phyloP scores from a whole-genome alignment of 1,140 invertebrate species.

The Zaprionus capensis region DNA sequence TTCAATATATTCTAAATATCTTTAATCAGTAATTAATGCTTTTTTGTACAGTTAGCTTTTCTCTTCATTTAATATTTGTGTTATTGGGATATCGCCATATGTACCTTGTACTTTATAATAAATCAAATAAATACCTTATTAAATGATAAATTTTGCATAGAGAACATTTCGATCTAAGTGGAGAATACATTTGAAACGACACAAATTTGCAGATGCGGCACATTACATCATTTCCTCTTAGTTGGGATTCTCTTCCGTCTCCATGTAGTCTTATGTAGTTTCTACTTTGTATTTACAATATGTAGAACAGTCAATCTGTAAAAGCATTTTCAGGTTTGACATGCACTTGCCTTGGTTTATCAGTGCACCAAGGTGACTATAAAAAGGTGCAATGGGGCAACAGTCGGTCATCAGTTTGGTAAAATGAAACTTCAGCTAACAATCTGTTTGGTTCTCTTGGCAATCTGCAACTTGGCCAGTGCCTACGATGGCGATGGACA shows the following conservation, averaged over 20 bases:
- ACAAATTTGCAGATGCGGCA: too few species aligned
- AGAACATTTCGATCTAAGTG: too few species aligned
- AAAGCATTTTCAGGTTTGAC: conserved; percentile 65
- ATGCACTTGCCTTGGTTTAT: conserved; percentile 30
- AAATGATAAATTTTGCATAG: too few species aligned
- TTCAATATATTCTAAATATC: neutral
- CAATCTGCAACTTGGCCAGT: conserved; percentile 26
- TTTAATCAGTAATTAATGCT: too few species aligned
- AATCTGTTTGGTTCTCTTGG: conserved; percentile 48
- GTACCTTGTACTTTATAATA: too few species aligned
- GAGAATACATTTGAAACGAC: too few species aligned
- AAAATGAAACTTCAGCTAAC: conserved; percentile 65
- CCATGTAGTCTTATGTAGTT: neutral
- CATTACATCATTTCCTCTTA: neutral
- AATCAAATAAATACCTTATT: too few species aligned
- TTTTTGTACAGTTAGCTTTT: too few species aligned
- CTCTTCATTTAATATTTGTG: too few species aligned
- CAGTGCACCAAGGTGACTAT: conserved; percentile 45
- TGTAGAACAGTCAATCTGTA: conserved; percentile 44
- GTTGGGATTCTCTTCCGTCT: neutral
- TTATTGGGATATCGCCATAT: too few species aligned
- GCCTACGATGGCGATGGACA: conserved; percentile 61
- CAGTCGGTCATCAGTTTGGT: conserved; percentile 25
- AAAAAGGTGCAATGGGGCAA: conserved; percentile 38
- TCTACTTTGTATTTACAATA: conserved; percentile 6